Evolutionary conservation across 30 jellyfish, hydroid and myxozoan genomes (phyloP).

Genomic region (Catostylus mosaicus): DNA sequence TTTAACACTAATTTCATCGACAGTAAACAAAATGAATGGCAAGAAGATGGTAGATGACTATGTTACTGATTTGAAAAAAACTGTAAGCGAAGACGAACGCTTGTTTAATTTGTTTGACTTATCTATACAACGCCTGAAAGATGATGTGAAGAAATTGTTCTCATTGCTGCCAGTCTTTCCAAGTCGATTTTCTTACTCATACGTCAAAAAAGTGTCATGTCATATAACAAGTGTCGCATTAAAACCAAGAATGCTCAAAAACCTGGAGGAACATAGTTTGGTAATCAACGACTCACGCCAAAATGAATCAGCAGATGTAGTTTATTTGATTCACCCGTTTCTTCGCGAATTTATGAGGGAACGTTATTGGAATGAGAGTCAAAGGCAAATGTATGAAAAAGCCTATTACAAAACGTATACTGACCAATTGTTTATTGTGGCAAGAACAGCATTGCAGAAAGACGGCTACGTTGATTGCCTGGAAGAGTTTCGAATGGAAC

Average conservation of each 20-base stretch:
- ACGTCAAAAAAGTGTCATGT: constrained; percentile 2
- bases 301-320: background rate
- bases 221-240: background rate
- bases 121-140: background rate
- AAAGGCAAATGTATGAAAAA: background rate
- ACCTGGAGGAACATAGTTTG: constrained; percentile 6
- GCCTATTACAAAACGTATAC: background rate
- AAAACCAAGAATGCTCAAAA: background rate
- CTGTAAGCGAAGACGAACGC: background rate
- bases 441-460: constrained; percentile 10
- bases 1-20: background rate
- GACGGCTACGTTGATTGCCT: constrained; percentile 17
- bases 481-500: constrained; percentile 15
- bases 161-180: constrained; percentile 38
- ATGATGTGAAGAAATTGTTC: background rate
- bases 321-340: constrained; percentile 10
- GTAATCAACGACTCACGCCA: background rate
- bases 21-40: background rate
- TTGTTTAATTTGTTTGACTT: background rate
- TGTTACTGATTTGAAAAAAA: background rate
- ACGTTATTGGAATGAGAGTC: background rate
- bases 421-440: background rate
- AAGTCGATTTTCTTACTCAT: constrained; percentile 16
- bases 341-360: constrained; percentile 3
- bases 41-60: background rate